phyloP scores from a whole-genome alignment of 2,113 vertebrate genomes.

The Clarias macrocephalus region DNA sequence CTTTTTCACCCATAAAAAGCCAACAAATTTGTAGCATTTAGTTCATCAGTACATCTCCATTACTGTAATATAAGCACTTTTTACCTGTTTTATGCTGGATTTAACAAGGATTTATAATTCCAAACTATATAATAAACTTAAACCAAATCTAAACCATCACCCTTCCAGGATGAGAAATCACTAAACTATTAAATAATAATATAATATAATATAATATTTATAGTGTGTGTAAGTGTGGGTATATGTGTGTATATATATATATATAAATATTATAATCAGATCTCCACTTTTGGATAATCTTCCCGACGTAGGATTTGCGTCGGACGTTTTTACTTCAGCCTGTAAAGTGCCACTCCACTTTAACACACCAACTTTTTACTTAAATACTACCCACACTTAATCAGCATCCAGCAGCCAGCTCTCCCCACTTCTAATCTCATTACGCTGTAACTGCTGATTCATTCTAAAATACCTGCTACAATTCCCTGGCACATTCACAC shows the following conservation, averaged over 20 bases:
- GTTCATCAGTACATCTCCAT: neutral
- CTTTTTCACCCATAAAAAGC: neutral
- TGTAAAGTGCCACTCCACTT: neutral
- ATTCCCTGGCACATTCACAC: neutral
- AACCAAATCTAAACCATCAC: neutral
- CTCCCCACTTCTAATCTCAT: neutral
- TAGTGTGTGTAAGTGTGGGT: too few relatives aligned
- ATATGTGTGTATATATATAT: too few relatives aligned
- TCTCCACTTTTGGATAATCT: neutral
- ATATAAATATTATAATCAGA: neutral
- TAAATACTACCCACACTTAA: constrained; percentile 12
- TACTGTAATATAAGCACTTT: neutral
- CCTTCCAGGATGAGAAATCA: too few relatives aligned
- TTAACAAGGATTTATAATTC: neutral
- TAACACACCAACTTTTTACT: neutral
- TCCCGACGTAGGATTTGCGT: neutral
- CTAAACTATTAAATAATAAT: too few relatives aligned
- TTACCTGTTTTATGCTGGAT: neutral
- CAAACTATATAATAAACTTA: neutral
- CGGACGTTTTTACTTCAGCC: neutral
- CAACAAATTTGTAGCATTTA: neutral
- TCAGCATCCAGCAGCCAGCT: neutral
- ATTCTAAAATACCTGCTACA: constrained; percentile 3
- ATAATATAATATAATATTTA: too few relatives aligned
- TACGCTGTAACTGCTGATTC: constrained; percentile 2